Base-by-base conservation (phyloP, 2,113 vertebrate species). In the Lontra canadensis region DNA sequence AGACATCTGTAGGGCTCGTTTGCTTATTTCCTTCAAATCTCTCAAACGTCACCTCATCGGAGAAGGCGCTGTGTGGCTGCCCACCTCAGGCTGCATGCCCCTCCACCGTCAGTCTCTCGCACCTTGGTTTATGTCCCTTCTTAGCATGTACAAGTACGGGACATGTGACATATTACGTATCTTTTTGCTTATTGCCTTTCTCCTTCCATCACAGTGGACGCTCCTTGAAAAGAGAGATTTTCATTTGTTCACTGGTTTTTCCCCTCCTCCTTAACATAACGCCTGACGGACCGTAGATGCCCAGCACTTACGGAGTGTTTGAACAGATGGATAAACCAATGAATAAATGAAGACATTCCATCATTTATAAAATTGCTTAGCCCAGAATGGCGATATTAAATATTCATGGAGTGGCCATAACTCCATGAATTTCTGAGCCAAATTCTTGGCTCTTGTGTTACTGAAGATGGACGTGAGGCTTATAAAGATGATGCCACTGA, bases 111-210 rank as follows among this genome's bases (percentile, higher is more conserved):
- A 20, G 1, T 18, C 61, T n/a, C 49, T 36, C 44, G 26, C 3
- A 31, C n/a, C 42, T 7, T 1, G 4, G 26, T 63, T 34, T 34
- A 59, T 18, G 8, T 79, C 78, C 80, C 81, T 67, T 36, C 44
- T 78, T 14, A 13, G 82, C 55, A 67, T 7, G 47, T 63, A 47
- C 1, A 59, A 59, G 26, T 57, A 5, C 3, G 4, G 1, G 61
- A 14, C 3, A 15, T 10, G 4, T 3, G 61, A 14, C 4, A 9
- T 10, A 12, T 25, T 17, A 42, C 0, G 0, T 36, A 34, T 52
- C 25, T 73, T 13, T 23, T 26, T 29, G 34, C 6, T 42, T 20
- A 2, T 10, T 7, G 55, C 15, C 39, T 83, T 76, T 76, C 57
- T 82, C 87, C 47, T 39, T n/a, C 47, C 39, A 26, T 36, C 59